phyloP scores from a whole-genome alignment of 2,888 invertebrate species.

The Eugnorisma glareosa region DNA sequence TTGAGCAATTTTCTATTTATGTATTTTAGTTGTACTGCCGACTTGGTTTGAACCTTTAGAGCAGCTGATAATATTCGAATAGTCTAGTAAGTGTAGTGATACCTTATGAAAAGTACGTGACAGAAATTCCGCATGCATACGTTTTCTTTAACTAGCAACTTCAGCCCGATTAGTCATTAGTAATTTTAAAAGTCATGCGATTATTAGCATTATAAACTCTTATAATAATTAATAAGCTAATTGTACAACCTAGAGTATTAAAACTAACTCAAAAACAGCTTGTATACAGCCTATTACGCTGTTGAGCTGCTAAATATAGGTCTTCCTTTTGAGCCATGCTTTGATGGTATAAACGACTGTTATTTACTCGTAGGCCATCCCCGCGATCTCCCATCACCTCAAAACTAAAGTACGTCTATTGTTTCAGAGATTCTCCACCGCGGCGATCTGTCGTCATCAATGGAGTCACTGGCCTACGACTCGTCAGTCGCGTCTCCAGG shows the following conservation, averaged over 20 bases:
- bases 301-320: background rate
- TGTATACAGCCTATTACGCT: background rate
- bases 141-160: background rate
- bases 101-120: background rate
- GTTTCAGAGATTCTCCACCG: constrained; percentile 93
- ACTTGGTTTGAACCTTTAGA: no score
- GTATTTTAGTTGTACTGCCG: background rate
- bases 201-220: background rate
- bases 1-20: background rate
- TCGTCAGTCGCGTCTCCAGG: constrained; percentile 93
- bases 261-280: background rate
- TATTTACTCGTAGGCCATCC: no score
- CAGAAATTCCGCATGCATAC: background rate
- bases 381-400: no score
- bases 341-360: background rate
- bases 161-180: background rate
- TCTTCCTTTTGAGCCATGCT: background rate
- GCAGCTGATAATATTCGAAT: background rate
- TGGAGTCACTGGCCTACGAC: constrained; percentile 94
- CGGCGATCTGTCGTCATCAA: constrained; percentile 93
- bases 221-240: no score
- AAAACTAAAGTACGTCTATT: constrained; percentile 46
- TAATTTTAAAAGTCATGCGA: background rate
- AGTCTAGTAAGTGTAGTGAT: background rate
- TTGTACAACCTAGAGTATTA: background rate